Percentiles rank a stretch among this genome's conserved stretches.
Evolutionary conservation across 2,888 invertebrate genomes (phyloP).

Genomic region (Thumatha senex): DNA sequence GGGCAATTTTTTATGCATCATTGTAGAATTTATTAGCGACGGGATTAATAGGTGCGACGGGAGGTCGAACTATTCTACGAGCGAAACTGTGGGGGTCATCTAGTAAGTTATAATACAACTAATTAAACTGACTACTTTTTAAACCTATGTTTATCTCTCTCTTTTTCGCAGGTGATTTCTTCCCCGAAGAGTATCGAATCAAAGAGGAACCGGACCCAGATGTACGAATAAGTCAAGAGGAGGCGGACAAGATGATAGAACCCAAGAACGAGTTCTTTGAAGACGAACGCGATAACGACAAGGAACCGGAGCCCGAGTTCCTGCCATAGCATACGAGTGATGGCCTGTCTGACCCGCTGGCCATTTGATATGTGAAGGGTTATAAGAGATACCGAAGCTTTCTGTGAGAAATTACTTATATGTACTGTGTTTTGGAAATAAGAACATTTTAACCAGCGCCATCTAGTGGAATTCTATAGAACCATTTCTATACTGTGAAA

Average conservation of each 20-base stretch:
- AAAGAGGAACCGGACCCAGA: constrained; percentile 94
- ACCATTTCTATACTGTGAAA: no score
- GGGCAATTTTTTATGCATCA: no score
- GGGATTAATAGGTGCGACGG: no score
- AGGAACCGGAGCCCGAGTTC: constrained; percentile 77
- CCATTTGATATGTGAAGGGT: constrained; percentile 58
- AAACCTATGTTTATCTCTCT: no score
- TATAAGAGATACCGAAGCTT: constrained; percentile 44
- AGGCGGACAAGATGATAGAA: constrained; percentile 92
- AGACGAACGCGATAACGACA: constrained; percentile 95
- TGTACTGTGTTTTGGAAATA: no score
- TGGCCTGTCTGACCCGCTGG: constrained; percentile 55
- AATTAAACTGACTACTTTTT: no score
- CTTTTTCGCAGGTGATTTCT: constrained; percentile 84
- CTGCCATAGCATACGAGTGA: constrained; percentile 71
- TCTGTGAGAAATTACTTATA: constrained; percentile 15
- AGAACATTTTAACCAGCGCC: no score
- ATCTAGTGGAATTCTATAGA: no score
- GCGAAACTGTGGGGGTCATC: no score
- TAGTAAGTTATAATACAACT: no score
- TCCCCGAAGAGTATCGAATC: constrained; percentile 88
- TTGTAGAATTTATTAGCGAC: no score
- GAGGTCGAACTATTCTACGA: no score
- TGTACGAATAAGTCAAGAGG: constrained; percentile 88
- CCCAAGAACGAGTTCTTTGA: constrained; percentile 95